Percentiles rank a stretch among this genome's conserved stretches.
These are phyloP conservation scores for Calvadosia cruxmelitensis DNA, from an alignment of 30 jellyfish, hydroid and myxozoan species.

Conservation along the genomic window DNA sequence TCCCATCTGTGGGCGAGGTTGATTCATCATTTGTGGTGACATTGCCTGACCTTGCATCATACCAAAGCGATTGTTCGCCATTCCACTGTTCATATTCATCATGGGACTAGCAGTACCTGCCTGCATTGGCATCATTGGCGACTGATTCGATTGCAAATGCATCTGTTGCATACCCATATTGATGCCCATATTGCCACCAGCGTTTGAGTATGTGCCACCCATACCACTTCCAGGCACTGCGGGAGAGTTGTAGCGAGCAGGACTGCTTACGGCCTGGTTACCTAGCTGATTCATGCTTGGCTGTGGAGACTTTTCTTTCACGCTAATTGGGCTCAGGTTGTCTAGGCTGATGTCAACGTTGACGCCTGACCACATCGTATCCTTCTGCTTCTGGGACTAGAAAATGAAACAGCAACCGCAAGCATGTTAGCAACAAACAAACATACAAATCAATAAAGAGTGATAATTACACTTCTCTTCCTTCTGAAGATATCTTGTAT, in stretches of 20 bases:
- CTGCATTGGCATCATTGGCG: conserved; percentile 29
- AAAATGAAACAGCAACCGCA: no score
- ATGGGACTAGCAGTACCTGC: not conserved
- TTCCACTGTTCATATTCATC: not conserved
- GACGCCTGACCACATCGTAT: not conserved
- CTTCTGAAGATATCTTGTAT: no score
- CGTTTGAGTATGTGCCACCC: not conserved
- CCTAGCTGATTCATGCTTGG: conserved; percentile 77
- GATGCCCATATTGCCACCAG: conserved; percentile 14
- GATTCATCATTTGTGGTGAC: not conserved
- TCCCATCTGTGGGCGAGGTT: not conserved
- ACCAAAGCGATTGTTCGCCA: not conserved
- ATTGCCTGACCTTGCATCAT: not conserved
- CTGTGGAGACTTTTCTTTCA: conserved; percentile 56
- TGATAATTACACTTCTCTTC: no score
- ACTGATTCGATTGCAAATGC: conserved; percentile 72
- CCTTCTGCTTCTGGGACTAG: not conserved
- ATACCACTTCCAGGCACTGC: not conserved
- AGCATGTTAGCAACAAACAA: no score
- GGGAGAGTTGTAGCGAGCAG: not conserved
- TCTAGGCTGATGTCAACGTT: conserved; percentile 74
- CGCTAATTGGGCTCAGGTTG: conserved; percentile 56
- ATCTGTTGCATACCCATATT: conserved; percentile 32
- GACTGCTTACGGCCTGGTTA: not conserved
- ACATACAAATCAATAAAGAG: no score